Evolutionary conservation across 2,888 invertebrate genomes (phyloP).

Genomic region (Hetaerina titia): DNA sequence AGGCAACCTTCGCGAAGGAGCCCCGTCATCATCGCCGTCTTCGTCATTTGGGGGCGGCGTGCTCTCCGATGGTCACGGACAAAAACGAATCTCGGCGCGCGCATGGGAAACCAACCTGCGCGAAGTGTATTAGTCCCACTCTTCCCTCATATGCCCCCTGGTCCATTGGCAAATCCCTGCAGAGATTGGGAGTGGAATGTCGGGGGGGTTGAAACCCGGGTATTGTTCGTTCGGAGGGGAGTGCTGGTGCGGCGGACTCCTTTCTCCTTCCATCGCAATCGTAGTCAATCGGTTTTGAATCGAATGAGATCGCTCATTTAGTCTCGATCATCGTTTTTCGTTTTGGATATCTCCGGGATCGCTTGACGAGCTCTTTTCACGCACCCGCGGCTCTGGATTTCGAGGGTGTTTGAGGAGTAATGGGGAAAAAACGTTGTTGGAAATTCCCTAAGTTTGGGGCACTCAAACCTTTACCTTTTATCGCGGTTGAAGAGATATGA

Average conservation of each 20-base stretch:
- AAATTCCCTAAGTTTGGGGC: not conserved
- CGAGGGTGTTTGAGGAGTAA: not conserved
- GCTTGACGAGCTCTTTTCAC: not conserved
- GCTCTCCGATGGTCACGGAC: not conserved
- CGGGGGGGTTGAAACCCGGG: too few species aligned
- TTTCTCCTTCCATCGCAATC: slow-evolving; percentile 17
- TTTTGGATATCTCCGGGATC: not conserved
- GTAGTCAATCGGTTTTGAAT: not conserved
- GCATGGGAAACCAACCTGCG: not conserved
- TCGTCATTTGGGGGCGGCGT: not conserved
- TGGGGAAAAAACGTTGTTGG: not conserved
- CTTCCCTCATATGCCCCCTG: too few species aligned
- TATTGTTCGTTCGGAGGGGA: too few species aligned
- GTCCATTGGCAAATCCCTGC: too few species aligned
- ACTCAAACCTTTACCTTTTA: not conserved
- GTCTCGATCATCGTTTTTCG: not conserved
- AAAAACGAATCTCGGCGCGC: not conserved
- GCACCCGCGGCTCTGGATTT: not conserved
- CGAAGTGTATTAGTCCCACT: too few species aligned
- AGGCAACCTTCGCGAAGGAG: not conserved
- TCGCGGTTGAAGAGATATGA: slow-evolving; percentile 1
- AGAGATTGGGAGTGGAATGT: too few species aligned
- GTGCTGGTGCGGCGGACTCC: not conserved
- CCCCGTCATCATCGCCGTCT: not conserved
- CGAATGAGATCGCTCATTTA: not conserved